Evolutionary conservation across 2,113 vertebrate species (phyloP), one percentile per base, ranked within the genome.

Genomic region (Meleagris gallopavo): DNA sequence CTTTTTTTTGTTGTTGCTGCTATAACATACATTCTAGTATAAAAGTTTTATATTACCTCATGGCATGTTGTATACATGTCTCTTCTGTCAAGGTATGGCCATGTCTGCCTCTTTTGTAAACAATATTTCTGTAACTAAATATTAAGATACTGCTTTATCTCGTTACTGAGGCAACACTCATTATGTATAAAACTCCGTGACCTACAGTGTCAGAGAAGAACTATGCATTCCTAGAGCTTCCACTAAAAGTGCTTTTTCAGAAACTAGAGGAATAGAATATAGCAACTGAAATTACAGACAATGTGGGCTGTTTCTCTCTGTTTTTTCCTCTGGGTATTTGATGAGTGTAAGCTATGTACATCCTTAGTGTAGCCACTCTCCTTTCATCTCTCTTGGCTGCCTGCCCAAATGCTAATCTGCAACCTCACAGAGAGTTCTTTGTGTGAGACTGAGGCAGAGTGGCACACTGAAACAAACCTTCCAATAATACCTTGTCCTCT

Each of bases 401-500:
- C 74, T 87, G 87, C 89, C 84, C 78, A 88, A 80, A 85, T 96
- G 95, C 94, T 92, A 94, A 95, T 95, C 87, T 91, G 71, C 89
- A 91, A 96, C 86, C 87, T 82, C 82, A 95, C 93, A 97, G 95
- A 96, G 94, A 88, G 62, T 67, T 76, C 94, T 97, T 95, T 96
- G 87, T 96, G 78, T 80, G 81, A 48, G 54, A 32, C 67, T 55
- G 64, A 74, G 82, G 72, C 93, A 76, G 36, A 92, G 74, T 50
- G 91, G 82, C 82, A 91, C 67, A 74, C 78, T 85, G 93, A 95
- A 94, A 89, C 89, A 92, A 95, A 77, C 78, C 71, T 94, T 82
- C 94, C 80, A 92, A 92, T 90, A 96, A 90, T 87, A 80, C 91
- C 78, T 93, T 94, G 95, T 95, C 91, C 71, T 83, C 84, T 36